Base-by-base conservation (phyloP, 2,113 vertebrate species). In the Corythaeola cristata region DNA sequence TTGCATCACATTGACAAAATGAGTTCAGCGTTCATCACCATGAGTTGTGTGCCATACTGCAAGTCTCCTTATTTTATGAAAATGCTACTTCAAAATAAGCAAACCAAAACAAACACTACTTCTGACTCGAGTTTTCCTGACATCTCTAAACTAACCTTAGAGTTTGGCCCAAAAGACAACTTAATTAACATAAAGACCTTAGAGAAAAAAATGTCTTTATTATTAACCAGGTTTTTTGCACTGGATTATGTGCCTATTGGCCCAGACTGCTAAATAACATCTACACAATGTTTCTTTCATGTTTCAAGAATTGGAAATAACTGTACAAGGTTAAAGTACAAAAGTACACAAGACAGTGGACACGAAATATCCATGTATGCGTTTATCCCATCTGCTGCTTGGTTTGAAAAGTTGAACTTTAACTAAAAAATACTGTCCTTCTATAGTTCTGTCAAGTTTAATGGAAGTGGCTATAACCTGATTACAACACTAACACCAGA, bases 241-340 rank as follows among this genome's bases (percentile, higher is more conserved):
- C 97, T 98, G 97, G 97, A 98, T 97, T 97, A 98, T 98, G 96
- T 98, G 97, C 97, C 98, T 98, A 97, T 97, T 94, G 95, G 97
- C 94, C 96, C 97, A 97, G 97, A 98, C 96, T 6, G 98, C 98
- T 98, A 98, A 97, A 97, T 98, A 98, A 98, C 98, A 98, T 98
- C 98, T 98, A 99, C 98, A 97, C 97, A 98, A 98, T 98, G 95
- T 97, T 98, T 97, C 97, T 98, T 98, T 97, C 93, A 98, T 98
- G 97, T 98, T 98, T 98, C 97, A 98, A 99, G 97, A 98, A 97
- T 98, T 98, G 98, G 98, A 99, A 98, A 99, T 98, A 99, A 98
- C 98, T 98, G 98, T 98, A 98, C 98, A 98, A 98, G 98, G 97
- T 98, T 98, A 98, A 98, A 98, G 98, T 98, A 98, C 98, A 98